phyloP scores from a whole-genome alignment of 2,797 vertebrate species.

The Poeciliopsis gracilis region DNA sequence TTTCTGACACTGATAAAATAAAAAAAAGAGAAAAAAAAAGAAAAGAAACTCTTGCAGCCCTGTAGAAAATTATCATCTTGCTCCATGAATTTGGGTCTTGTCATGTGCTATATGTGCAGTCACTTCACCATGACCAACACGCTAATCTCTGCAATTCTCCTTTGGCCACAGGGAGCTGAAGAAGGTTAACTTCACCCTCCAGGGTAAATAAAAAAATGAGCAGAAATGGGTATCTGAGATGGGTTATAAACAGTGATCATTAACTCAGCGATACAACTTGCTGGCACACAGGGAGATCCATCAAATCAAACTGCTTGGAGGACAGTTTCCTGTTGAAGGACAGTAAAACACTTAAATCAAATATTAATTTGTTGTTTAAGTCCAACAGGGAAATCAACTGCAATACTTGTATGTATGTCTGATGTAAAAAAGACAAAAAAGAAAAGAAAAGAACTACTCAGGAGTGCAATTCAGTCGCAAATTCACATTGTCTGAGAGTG shows the following conservation, averaged over 20 bases:
- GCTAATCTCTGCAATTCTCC: conserved; percentile 74
- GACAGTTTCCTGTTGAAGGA: conserved; percentile 31
- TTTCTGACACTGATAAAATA: conserved; percentile 15
- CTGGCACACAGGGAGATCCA: conserved; percentile 42
- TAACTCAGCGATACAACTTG: conserved; percentile 57
- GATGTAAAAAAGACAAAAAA: conserved; percentile 17
- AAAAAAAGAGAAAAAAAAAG: neutral
- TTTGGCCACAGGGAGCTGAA: conserved; percentile 74
- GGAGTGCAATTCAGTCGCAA: conserved; percentile 25
- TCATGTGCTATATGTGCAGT: conserved; percentile 73
- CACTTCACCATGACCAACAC: conserved; percentile 75
- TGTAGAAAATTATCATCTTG: conserved; percentile 34
- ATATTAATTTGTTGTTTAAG: conserved; percentile 27
- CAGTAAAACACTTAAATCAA: conserved; percentile 13
- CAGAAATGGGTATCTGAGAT: conserved; percentile 55
- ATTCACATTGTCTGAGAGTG: conserved; percentile 45
- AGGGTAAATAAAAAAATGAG: conserved; percentile 71
- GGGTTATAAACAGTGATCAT: conserved; percentile 69
- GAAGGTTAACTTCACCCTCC: conserved; percentile 78
- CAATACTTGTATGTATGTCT: conserved; percentile 29
- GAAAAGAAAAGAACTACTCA: neutral
- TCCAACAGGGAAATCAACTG: conserved; percentile 13
- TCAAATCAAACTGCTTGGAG: conserved; percentile 34
- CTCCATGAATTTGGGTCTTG: conserved; percentile 42
- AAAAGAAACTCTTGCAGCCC: conserved; percentile 11